Conservation (phyloP, 2,888 invertebrate species). For the Agrotis clavis region DNA sequence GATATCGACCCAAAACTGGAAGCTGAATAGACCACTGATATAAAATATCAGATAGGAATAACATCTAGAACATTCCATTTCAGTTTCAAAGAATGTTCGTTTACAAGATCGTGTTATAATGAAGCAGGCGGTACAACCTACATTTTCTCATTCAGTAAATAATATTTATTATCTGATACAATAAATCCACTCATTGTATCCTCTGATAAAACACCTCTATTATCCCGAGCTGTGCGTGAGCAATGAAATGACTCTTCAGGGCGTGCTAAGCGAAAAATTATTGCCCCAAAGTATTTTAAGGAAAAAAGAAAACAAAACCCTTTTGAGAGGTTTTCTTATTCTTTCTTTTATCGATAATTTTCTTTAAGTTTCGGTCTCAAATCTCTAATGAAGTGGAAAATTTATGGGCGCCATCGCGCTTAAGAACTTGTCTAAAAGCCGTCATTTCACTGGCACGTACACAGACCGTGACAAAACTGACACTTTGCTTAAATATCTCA, state of each 20-base stretch:
- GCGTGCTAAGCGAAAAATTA: conserved; percentile 83
- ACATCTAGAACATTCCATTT: neutral
- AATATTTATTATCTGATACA: conserved; percentile 73
- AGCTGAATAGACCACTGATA: neutral
- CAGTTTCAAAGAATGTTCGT: neutral
- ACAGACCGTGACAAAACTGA: conserved; percentile 35
- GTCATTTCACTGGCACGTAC: conserved; percentile 34
- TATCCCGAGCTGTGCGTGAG: conserved; percentile 76
- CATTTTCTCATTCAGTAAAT: conserved; percentile 67
- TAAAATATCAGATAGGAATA: conserved; percentile 1
- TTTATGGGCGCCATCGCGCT: conserved; percentile 51
- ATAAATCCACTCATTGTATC: conserved; percentile 74
- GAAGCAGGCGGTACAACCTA: conserved; percentile 56
- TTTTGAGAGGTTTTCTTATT: conserved; percentile 66
- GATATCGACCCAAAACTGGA: no score
- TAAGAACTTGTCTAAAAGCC: conserved; percentile 39
- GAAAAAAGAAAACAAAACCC: conserved; percentile 77
- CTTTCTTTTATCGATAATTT: conserved; percentile 58
- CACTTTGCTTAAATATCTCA: conserved; percentile 10
- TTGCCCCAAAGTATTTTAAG: conserved; percentile 79
- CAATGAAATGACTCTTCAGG: conserved; percentile 81
- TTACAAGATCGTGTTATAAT: conserved; percentile 48
- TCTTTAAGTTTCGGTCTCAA: conserved; percentile 62
- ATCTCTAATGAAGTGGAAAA: conserved; percentile 66
- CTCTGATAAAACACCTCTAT: conserved; percentile 75